Evolutionary conservation across 2,113 vertebrate genomes (phyloP).

Genomic region (Sapayoa aenigma): DNA sequence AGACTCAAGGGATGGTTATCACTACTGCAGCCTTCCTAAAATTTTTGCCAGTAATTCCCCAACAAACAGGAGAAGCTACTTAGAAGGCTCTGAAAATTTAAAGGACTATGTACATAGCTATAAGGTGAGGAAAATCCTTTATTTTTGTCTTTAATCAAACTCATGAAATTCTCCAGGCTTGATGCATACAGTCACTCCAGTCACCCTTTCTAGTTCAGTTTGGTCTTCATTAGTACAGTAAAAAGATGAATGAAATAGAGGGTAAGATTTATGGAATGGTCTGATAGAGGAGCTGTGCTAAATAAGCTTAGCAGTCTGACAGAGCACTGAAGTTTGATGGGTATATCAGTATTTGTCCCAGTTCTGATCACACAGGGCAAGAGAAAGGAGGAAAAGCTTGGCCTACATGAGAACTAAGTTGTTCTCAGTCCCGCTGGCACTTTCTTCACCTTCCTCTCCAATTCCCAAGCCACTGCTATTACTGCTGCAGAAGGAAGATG

Average conservation of each 20-base stretch:
- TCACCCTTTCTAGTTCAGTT: not conserved
- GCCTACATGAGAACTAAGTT: not conserved
- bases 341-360: not conserved
- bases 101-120: not conserved
- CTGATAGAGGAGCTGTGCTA: not conserved
- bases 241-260: not conserved
- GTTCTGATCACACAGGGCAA: not conserved
- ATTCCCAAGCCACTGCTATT: slow-evolving; percentile 34
- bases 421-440: not conserved
- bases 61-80: not conserved
- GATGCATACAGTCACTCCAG: not conserved
- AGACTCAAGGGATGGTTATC: not conserved
- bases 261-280: not conserved
- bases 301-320: not conserved
- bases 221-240: not conserved
- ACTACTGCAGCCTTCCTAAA: not conserved
- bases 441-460: not conserved
- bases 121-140: not conserved
- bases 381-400: not conserved
- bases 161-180: slow-evolving; percentile 15
- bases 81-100: not conserved
- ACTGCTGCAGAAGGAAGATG: slow-evolving; percentile 20
- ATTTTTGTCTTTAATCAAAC: not conserved
- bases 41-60: not conserved
- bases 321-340: not conserved